Evolutionary conservation across 2,797 vertebrate species (phyloP), one percentile per base, ranked within the genome.

Genomic region (Tinamus major): DNA sequence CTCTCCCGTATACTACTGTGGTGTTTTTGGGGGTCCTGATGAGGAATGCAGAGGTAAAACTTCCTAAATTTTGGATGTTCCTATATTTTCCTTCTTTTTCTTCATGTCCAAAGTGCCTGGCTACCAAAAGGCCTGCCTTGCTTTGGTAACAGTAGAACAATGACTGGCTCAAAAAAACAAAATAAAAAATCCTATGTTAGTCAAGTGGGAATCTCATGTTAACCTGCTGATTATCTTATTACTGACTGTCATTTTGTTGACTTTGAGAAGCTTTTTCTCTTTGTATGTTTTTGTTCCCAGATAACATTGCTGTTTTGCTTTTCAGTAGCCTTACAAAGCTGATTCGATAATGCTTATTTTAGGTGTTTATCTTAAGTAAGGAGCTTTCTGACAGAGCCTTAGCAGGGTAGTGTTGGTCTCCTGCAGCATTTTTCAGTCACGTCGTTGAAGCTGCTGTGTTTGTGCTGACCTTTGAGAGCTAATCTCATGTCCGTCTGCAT

Each of bases 221-320:
- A 65, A n/a, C 27, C 5, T 64, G 35, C 5, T 42, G 18, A n/a
- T 61, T 37, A 18, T 78, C 33, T 62, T 71, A 11, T 44, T 87
- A 16, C 1, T 84, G 61, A 67, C 10, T n/a, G 13, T 13, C 5
- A 4, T 84, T 85, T 87, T 71, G 9, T 33, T 65, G 27, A 5
- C 59, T 81, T 84, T 80, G 72, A 85, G n/a, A 92, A 92, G 72
- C 7, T 3, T 87, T 83, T 92, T 76, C 69, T 74, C 48, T 33
- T 29, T 51, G 33, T 0, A 0, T 51, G 3, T 49, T 75, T 89
- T 75, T 85, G 29, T 91, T 84, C 41, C 62, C 56, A 69, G 65
- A 20, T 79, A 89, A 70, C 19, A 10, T 41, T 75, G 13, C 35
- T 70, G 13, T 84, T 85, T 51, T n/a, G 14, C 53, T 92, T 92